These are phyloP conservation scores for Poecilia wingei DNA, from an alignment of 2,797 vertebrate genomes.

Conservation along the genomic window DNA sequence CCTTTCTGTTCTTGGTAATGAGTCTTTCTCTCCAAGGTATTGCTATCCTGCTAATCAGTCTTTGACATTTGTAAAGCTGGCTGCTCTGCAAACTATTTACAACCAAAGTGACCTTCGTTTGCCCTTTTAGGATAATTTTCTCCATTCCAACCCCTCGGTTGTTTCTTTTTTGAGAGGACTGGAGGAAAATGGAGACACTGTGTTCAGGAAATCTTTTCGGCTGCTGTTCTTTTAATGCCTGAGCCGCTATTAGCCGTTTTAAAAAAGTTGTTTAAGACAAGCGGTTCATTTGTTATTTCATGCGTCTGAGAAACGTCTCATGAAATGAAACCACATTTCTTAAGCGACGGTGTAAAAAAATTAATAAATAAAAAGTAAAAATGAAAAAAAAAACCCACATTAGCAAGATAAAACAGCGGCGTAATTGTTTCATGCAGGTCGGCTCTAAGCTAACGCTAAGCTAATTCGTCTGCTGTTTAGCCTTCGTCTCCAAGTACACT, in stretches of 20 bases:
- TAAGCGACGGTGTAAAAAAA: background rate
- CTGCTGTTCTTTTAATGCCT: background rate
- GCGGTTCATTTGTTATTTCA: background rate
- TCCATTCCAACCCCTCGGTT: background rate
- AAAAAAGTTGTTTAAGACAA: background rate
- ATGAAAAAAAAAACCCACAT: background rate
- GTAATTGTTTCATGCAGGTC: background rate
- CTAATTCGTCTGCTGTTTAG: background rate
- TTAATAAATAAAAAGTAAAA: background rate
- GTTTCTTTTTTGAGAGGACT: background rate
- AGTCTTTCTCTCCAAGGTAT: background rate
- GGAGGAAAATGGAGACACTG: background rate
- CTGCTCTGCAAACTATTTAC: constrained; percentile 6
- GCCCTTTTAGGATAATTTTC: constrained; percentile 4
- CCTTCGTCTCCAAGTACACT: background rate
- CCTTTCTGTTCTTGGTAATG: background rate
- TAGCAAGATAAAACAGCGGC: background rate
- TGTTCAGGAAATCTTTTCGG: background rate
- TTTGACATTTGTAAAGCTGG: background rate
- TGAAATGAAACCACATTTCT: background rate
- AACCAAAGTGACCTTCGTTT: background rate
- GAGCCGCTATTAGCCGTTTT: background rate
- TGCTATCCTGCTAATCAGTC: background rate
- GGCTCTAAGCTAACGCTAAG: background rate
- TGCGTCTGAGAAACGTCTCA: background rate